Base-by-base conservation (phyloP, 1,140 invertebrate genomes). In the Acyrthosiphon pisum region DNA sequence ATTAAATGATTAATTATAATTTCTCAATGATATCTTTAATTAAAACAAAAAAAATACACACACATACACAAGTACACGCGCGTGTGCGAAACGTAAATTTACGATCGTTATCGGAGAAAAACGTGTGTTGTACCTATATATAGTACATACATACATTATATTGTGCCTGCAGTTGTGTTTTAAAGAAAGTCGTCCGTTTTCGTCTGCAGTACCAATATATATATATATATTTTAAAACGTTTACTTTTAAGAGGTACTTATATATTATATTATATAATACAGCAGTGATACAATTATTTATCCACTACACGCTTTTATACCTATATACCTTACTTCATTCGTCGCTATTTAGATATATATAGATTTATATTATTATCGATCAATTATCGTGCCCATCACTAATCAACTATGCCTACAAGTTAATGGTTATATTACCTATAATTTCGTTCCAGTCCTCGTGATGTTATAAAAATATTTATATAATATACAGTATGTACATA, bases 1-100 rank as follows among this genome's bases (percentile, higher is more conserved):
- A 88, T 88, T 37, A 89, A 53, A 89, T 37, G 88, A 89, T 89
- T 89, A 89, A 89, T 89, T 89, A 89, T 56, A 37, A 56, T 89
- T 89, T 89, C 35, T 89, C 35, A 56, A 56, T 89, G 23, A 76
- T 76, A 76, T 89, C 35, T 56, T 56, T 56, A 89, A 89, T 89
- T 89, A 89, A 56, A 87, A 87, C 26, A 18, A 89, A 87, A 89
- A 53, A 88, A 48, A 20, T 41, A 41, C 4, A 30, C 9, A 35
- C 30, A n/a, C 1, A n/a, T 11, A 68, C 30, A n/a, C 60, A n/a
- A 0, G 30, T 1, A n/a, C 30, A 6, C 26, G 30, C 30, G 30
- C n/a, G 60, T 76, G 60, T 30, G 60, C 60, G n/a, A 76, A 76
- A n/a, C 60, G 30, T 18, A 76, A 76, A 41, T 89, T 88, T 26